Evolutionary conservation across 2,888 invertebrate species (phyloP).

Genomic region (Celastrina argiolus): DNA sequence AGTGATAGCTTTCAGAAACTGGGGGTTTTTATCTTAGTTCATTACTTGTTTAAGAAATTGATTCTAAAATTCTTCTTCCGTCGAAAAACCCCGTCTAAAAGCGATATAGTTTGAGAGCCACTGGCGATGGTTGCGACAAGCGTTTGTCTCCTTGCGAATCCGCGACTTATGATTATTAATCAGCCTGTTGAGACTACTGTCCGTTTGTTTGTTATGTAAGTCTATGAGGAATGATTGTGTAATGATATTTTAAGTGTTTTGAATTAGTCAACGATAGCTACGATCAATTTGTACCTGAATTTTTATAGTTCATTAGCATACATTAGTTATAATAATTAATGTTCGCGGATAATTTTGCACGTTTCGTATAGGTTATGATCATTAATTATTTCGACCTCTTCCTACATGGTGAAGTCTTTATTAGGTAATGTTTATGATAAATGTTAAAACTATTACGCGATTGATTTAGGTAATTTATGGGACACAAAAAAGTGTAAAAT

Average conservation of each 20-base stretch:
- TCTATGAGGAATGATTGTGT: conserved; percentile 53
- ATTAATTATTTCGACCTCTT: background rate
- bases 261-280: conserved; percentile 46
- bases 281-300: conserved; percentile 14
- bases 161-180: conserved; percentile 62
- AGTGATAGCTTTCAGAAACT: no score
- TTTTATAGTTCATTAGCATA: conserved; percentile 13
- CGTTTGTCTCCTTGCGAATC: conserved; percentile 64
- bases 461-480: background rate
- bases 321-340: background rate
- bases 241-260: conserved; percentile 55
- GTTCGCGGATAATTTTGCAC: background rate
- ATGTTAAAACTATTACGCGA: conserved; percentile 6
- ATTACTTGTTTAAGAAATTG: no score
- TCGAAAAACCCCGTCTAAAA: no score
- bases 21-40: no score
- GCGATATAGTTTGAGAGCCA: conserved; percentile 6
- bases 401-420: background rate
- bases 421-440: conserved; percentile 6
- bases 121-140: conserved; percentile 58
- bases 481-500: background rate
- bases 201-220: conserved; percentile 61
- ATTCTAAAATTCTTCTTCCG: no score
- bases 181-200: conserved; percentile 48
- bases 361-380: background rate